Base-by-base conservation (phyloP, 2,888 invertebrate genomes). In the Synergus japonicus region DNA sequence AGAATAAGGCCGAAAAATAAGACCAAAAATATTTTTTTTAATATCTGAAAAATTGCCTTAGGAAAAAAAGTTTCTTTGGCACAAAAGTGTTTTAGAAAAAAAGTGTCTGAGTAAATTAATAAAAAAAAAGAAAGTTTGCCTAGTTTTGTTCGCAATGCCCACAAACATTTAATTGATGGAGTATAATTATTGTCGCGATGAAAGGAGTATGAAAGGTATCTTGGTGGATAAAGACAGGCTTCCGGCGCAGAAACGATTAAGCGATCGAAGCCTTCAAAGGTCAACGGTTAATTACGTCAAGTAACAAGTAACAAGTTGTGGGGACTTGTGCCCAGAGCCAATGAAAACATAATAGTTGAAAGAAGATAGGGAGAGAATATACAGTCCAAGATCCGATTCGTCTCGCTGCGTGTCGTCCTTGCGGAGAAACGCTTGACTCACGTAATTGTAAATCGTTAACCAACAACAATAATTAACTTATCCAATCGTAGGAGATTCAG, bases 371-470 rank as follows among this genome's bases (percentile, higher is more conserved):
- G 65, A 37, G 67, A 67, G 54, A 77, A 78, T 58, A 49, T 64
- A 64, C 13, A 10, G 10, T 41, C 66, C n/a, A 66, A 77, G 79
- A 83, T 77, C 80, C 81, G 82, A 83, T 82, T 82, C 80, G 81
- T 78, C 78, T 79, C 81, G 80, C 77, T 76, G 80, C 49, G 79
- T 79, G 83, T 83, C 88, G 89, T 88, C 90, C 88, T 89, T 88
- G 89, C 88, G 89, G 89, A 88, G 88, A 86, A 87, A 87, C 88
- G 86, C 82, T 87, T 85, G 86, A 83, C 85, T 87, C 87, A 87
- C 84, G 86, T 89, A 88, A 89, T 90, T 89, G 88, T 88, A 89
- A 90, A 89, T 89, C 87, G 85, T 87, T 89, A 89, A 89, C 88
- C 84, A 86, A 85, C 86, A 86, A 88, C 84, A 87, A 89, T 90